Base-by-base conservation (phyloP, 2,797 vertebrate genomes). In the Setipinna tenuifilis region DNA sequence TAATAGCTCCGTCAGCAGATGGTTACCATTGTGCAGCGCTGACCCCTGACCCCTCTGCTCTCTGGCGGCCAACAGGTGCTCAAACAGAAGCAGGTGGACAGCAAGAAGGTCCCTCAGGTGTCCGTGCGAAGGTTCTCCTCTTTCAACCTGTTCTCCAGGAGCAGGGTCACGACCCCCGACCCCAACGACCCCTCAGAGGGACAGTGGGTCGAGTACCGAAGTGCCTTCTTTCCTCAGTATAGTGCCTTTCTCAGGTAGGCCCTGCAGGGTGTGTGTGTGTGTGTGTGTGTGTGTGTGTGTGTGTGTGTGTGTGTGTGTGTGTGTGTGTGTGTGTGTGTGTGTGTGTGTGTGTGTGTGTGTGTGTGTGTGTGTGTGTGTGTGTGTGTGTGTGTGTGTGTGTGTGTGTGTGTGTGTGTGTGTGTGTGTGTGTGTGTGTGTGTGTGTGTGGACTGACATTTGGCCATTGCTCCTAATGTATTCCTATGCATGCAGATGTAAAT, bases 101-200 rank as follows among this genome's bases (percentile, higher is more conserved):
- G 93, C 90, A 91, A 93, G 0, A 95, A 96, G 90, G 94, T 98
- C 89, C 97, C 96, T 83, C 96, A 96, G 89, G 95, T 97, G 81
- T 99, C 98, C 83, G 95, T 98, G 31, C 96, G 98, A 92, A 96
- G 98, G 91, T 99, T 99, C 58, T 94, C 97, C 86, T 96, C 97
- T 0, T 99, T 98, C 94, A 95, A 95, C 93, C 96, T 99, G 87
- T 99, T 99, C 92, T 96, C 94, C 87, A 91, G 96, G 90, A 95
- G 92, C 87, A 93, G 93, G 85, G 91, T 90, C 62, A 78, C 91
- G 61, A 83, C 91, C 65, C 83, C 87, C 81, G 92, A 94, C 35
- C 85, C 86, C 0, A 94, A 95, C 89, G 94, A 96, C 88, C 95
- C 95, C 86, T 88, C 90, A 61, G 95, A 93, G 84, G 96, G 91